Base-by-base conservation (phyloP, 2,888 invertebrate genomes). In the Pristionchus mayeri region DNA sequence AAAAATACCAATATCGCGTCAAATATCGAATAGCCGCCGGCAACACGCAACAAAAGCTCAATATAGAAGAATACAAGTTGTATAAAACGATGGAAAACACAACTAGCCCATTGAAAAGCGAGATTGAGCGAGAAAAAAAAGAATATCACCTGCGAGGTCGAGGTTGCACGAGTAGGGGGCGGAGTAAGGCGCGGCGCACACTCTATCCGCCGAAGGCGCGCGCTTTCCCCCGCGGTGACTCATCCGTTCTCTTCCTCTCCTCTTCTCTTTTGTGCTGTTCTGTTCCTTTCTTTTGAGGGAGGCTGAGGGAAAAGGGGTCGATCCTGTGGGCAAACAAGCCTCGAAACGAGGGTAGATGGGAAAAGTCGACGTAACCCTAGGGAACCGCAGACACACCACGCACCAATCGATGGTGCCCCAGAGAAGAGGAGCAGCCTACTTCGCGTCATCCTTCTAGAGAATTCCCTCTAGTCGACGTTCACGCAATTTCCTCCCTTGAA, bases 351-450 rank as follows among this genome's bases (percentile, higher is more conserved):
- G 27, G 27, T 24, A 71, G 24, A 71, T 44, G 37, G 71, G 63
- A 30, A 78, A 40, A 48, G 50, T 50, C 50, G 76, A 44, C 75
- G 75, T n/a, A n/a, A n/a, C 50, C 76, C 50, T 50, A 27, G 76
- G 76, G 76, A 78, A 78, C 76, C 9, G 21, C 21, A 40, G 48
- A 50, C 30, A 48, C 21, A 30, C 76, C n/a, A 24, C 52, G 16
- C 54, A 30, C 34, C 30, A 79, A 67, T 60, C 48, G 67, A 37
- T 50, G 44, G 18, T 27, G 6, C 60, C 50, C 21, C 34, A 40
- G n/a, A n/a, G n/a, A n/a, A n/a, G n/a, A n/a, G n/a, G n/a, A n/a
- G 13, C 4, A 30, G 27, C 67, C 63, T 67, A 30, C 48, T 27
- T 63, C 40, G 54, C 21, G 3, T 54, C 50, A 37, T 67, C 82